Percentiles rank a stretch among this genome's conserved stretches.
phyloP scores from a whole-genome alignment of 1,140 invertebrate species.

The Ceratina australensis region DNA sequence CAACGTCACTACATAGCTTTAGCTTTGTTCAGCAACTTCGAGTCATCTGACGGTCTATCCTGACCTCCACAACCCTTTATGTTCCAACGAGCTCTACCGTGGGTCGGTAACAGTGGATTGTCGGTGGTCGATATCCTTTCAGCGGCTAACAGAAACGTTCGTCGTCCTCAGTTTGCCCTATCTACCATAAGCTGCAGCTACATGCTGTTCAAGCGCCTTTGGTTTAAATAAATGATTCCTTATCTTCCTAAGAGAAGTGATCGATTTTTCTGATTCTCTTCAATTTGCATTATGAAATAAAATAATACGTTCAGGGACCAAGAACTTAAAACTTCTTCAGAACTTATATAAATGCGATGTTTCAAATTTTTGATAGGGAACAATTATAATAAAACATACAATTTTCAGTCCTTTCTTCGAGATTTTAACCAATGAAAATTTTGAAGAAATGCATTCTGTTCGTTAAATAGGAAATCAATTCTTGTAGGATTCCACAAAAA shows the following conservation, averaged over 20 bases:
- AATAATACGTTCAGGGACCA: too few species aligned
- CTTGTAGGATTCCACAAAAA: too few species aligned
- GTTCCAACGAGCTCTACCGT: not conserved
- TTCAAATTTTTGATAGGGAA: too few species aligned
- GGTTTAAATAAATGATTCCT: not conserved
- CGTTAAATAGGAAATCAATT: too few species aligned
- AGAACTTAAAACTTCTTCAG: too few species aligned
- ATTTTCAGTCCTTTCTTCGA: too few species aligned
- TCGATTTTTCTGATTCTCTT: not conserved
- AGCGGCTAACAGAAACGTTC: constrained; percentile 14
- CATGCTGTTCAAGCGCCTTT: not conserved
- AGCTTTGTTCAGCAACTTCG: not conserved
- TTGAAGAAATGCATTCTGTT: too few species aligned
- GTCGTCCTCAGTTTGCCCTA: not conserved
- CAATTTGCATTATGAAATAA: not conserved
- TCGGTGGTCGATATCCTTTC: not conserved
- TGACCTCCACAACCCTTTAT: not conserved
- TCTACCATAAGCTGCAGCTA: not conserved
- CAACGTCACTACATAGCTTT: too few species aligned
- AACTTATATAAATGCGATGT: too few species aligned
- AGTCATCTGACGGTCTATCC: constrained; percentile 25
- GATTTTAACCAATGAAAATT: too few species aligned
- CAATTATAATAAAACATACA: too few species aligned
- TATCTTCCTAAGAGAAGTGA: constrained; percentile 9
- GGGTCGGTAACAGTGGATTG: constrained; percentile 26